These are phyloP conservation scores for Trachops cirrhosus DNA, from an alignment of 2,797 vertebrate species.

Conservation along the genomic window DNA sequence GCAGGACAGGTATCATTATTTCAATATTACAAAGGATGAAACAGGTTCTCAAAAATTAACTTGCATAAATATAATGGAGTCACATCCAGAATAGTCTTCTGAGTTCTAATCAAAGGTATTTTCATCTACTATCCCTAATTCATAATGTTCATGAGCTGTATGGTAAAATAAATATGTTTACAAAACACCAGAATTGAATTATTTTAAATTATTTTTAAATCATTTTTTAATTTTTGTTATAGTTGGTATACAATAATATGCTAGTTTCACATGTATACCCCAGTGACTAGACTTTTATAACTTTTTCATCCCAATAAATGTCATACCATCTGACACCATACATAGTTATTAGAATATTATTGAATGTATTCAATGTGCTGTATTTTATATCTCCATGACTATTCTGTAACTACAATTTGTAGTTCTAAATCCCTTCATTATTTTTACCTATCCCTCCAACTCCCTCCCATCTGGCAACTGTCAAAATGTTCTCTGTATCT, in stretches of 20 bases:
- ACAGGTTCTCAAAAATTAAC: not conserved
- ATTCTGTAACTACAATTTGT: not conserved
- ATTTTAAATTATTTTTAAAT: not conserved
- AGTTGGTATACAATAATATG: not conserved
- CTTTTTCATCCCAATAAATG: not conserved
- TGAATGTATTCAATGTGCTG: not conserved
- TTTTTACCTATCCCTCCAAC: not conserved
- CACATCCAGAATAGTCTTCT: not conserved
- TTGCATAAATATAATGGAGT: not conserved
- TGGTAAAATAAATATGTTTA: not conserved
- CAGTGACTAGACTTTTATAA: not conserved
- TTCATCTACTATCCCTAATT: not conserved
- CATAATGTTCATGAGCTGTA: not conserved
- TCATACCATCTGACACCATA: not conserved
- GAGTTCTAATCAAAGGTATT: not conserved
- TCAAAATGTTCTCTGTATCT: not conserved
- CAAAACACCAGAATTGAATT: not conserved
- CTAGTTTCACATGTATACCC: not conserved
- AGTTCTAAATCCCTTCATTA: not conserved
- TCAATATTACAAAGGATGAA: not conserved
- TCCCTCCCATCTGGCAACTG: not conserved
- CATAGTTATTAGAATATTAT: not conserved
- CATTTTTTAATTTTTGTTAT: not conserved
- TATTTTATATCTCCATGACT: not conserved
- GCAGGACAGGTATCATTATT: not conserved